Base-by-base conservation (phyloP, 2,888 invertebrate species). In the Drosophila borborema region DNA sequence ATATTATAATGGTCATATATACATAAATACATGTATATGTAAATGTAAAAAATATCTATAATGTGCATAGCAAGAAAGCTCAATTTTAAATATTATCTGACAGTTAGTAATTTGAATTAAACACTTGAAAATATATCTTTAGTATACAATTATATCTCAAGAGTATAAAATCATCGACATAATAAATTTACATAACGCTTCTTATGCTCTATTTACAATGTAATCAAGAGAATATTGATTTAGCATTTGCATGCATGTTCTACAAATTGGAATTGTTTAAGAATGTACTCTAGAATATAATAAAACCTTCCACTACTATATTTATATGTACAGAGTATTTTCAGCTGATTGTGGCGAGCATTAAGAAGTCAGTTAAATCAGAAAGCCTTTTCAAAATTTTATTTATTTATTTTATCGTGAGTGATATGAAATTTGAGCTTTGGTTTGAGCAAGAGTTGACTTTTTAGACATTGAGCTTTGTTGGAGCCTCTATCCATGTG, bases 341-440 rank as follows among this genome's bases (percentile, higher is more conserved):
- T 8, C 51, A 31, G 14, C 36, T 51, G 16, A 14, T 2, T 4
- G 28, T 41, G 12, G 40, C 23, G 28, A 28, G 55, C 18, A 55
- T 55, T 18, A 10, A 12, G 41, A n/a, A 46, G 58, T 59, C 46
- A 14, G 36, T 23, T 12, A 46, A 2, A 23, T 16, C 36, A 1
- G 20, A 3, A 2, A 45, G 20, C n/a, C 12, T 58, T 46, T 54
- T 18, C 34, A 7, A 48, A 45, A 34, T n/a, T 20, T 20, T 20
- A 20, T 20, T 20, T 20, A 20, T 20, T 10, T 40, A 40, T 40
- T 55, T 56, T 60, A 40, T 12, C 40, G 45, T 64, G 77, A 79
- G 79, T 66, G 63, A 66, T 60, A 48, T 48, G 80, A 56, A 55
- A 80, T 67, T 72, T 72, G 80, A 77, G 77, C 80, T 65, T 77